Conservation (phyloP, 2,113 vertebrate species). For the Salvelinus sp. region DNA sequence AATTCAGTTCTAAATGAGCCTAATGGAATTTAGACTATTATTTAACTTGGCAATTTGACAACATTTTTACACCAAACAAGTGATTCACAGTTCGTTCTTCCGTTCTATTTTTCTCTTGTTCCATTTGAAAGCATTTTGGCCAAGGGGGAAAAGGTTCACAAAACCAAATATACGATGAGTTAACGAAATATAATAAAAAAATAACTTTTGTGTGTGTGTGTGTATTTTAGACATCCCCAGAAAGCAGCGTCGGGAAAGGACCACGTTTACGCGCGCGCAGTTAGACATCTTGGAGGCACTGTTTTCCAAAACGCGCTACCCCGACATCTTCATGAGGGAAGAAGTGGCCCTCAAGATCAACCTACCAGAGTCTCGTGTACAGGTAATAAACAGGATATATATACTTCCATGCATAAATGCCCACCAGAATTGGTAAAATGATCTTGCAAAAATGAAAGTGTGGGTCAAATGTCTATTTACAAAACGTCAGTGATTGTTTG, state of each 20-base stretch:
- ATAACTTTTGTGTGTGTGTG: constrained; percentile 7
- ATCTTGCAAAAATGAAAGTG: neutral
- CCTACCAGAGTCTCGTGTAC: constrained; percentile 83
- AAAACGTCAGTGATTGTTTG: neutral
- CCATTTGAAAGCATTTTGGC: too few relatives aligned
- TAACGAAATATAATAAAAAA: neutral
- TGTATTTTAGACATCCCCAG: constrained; percentile 70
- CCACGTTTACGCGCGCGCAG: constrained; percentile 86
- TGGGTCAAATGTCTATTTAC: neutral
- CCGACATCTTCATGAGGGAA: constrained; percentile 88
- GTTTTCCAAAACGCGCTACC: constrained; percentile 86
- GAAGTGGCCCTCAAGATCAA: constrained; percentile 88
- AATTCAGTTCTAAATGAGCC: too few relatives aligned
- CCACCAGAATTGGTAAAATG: neutral
- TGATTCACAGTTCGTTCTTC: too few relatives aligned
- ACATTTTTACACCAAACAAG: too few relatives aligned
- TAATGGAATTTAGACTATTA: too few relatives aligned
- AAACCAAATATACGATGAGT: too few relatives aligned
- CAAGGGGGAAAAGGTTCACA: neutral
- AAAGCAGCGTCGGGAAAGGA: constrained; percentile 84
- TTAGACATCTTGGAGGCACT: constrained; percentile 84
- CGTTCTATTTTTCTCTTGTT: too few relatives aligned
- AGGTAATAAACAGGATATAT: constrained; percentile 62
- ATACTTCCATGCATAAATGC: neutral
- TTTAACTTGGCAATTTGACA: too few relatives aligned